Evolutionary conservation across 2,888 invertebrate species (phyloP).

Genomic region (Hyposoter didymator): DNA sequence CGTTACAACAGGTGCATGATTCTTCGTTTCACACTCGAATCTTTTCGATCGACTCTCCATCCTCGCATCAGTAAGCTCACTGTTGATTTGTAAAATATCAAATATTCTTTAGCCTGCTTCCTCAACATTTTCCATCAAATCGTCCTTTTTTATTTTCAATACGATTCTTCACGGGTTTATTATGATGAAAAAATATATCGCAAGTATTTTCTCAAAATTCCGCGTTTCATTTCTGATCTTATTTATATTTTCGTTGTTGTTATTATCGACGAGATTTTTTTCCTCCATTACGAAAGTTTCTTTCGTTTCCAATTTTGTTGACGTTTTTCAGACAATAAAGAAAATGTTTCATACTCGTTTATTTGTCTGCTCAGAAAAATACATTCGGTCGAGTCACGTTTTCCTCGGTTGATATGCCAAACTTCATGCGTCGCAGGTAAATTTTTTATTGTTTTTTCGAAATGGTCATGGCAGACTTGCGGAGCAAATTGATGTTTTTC

Average conservation of each 20-base stretch:
- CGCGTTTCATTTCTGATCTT: not conserved
- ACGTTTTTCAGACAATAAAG: not conserved
- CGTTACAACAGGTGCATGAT: conserved; percentile 63
- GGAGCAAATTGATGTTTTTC: conserved; percentile 7
- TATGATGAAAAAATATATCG: not conserved
- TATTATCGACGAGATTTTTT: not conserved
- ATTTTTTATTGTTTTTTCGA: not conserved
- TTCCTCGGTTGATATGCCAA: conserved; percentile 78
- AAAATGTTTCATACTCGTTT: conserved; percentile 48
- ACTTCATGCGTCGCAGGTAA: conserved; percentile 77
- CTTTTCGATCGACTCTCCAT: conserved; percentile 7
- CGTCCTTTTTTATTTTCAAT: not conserved
- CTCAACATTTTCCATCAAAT: not conserved
- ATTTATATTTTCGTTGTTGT: not conserved
- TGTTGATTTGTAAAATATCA: not conserved
- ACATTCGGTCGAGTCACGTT: conserved; percentile 75
- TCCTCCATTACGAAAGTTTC: not conserved
- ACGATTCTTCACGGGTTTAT: not conserved
- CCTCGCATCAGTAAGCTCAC: not conserved
- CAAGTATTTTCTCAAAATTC: not conserved
- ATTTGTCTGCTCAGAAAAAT: conserved; percentile 75
- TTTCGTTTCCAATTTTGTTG: not conserved
- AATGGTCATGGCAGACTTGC: not conserved
- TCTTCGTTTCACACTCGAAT: conserved; percentile 40
- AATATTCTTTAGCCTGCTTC: conserved; percentile 4